These are phyloP conservation scores for Musca domestica DNA, from an alignment of 1,140 invertebrate species.

Conservation along the genomic window DNA sequence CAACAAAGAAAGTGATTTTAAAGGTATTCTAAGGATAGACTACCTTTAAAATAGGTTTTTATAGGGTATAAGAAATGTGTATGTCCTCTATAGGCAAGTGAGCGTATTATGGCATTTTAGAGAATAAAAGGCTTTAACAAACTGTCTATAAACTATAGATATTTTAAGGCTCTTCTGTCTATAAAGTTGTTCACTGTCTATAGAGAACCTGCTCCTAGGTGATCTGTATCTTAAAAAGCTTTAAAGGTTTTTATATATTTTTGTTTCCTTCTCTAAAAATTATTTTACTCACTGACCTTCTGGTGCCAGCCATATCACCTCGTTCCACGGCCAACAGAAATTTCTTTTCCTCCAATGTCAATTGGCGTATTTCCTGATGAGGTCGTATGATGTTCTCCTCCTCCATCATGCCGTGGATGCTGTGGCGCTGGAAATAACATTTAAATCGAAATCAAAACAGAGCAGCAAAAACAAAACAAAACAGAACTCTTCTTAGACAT, in stretches of 20 bases:
- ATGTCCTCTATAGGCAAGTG: too few species aligned
- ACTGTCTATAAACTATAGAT: too few species aligned
- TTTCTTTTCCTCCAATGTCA: conserved; percentile 87
- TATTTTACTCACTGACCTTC: conserved; percentile 60
- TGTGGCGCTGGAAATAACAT: conserved; percentile 67
- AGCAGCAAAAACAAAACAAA: background rate
- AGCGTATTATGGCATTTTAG: too few species aligned
- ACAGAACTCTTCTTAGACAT: background rate
- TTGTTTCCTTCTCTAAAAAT: background rate
- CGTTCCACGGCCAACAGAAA: conserved; percentile 88
- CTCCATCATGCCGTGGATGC: conserved; percentile 89
- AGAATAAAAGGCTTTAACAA: too few species aligned
- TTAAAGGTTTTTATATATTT: background rate
- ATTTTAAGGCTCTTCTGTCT: too few species aligned
- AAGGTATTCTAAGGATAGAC: too few species aligned
- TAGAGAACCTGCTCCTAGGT: too few species aligned
- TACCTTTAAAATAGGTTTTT: too few species aligned
- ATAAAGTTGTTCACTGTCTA: too few species aligned
- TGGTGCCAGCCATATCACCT: conserved; percentile 84
- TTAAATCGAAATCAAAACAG: background rate
- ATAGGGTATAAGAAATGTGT: too few species aligned
- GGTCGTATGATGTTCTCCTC: conserved; percentile 83
- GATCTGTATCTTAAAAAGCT: too few species aligned
- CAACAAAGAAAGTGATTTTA: too few species aligned
- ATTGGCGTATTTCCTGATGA: conserved; percentile 85